Base-by-base conservation (phyloP, 2,797 vertebrate genomes). In the Melanotaenia pygmaea region DNA sequence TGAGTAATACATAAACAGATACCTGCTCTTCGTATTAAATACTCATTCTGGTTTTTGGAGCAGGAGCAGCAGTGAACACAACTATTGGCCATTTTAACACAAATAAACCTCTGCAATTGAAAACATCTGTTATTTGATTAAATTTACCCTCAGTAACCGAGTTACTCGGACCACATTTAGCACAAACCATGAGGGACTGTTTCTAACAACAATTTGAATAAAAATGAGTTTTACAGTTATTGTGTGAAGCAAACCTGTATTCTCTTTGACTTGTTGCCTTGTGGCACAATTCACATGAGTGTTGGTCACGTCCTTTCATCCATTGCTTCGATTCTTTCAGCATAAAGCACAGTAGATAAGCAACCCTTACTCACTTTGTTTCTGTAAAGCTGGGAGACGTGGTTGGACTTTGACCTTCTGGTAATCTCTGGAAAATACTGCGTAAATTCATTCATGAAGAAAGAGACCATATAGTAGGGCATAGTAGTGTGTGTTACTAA, bases 341-440 rank as follows among this genome's bases (percentile, higher is more conserved):
- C 71, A 16, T 38, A 54, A 72, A 72, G 66, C 64, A 64, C 30
- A 59, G 28, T 1, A 16, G 53, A 54, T 40, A 45, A n/a, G 28
- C 22, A 37, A 34, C 40, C 43, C 10, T 34, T 1, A 22, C 28
- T 54, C 28, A 45, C 2, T 20, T 24, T 53, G 11, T 16, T 14
- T 43, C 30, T 65, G 58, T 80, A 63, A 80, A 73, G 61, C 58
- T 53, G 30, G 59, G 47, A 9, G 38, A 64, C 57, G 24, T 11
- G 5, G 37, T n/a, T 76, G 78, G 59, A 69, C 75, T 85, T 80
- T 65, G 56, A 53, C 67, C 61, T 59, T 37, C 20, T 30, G 24
- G 12, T 18, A 22, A 26, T 66, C 37, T 24, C 13, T 35, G 11
- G 26, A 18, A 28, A 53, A 28, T 38, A 10, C 11, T 5, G 10